These are phyloP conservation scores for Crenuchus spilurus DNA, from an alignment of 2,797 vertebrate species.

Conservation along the genomic window DNA sequence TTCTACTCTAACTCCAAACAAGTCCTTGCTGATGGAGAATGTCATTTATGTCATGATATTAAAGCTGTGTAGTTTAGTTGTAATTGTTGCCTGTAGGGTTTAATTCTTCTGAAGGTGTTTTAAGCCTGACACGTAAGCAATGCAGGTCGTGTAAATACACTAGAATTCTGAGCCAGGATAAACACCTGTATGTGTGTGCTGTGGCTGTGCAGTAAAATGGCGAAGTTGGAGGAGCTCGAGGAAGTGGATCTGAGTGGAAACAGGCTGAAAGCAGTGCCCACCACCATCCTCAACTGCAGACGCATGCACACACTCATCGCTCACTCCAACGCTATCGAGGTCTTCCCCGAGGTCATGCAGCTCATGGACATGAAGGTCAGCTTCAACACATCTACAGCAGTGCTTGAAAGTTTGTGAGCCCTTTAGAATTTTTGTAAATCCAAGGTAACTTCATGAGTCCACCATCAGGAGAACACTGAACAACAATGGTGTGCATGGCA, in stretches of 20 bases:
- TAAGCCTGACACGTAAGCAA: neutral
- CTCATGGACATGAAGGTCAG: constrained; percentile 94
- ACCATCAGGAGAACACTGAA: too few relatives aligned
- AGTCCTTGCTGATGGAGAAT: too few relatives aligned
- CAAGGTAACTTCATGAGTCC: too few relatives aligned
- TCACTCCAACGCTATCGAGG: constrained; percentile 95
- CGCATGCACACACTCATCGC: constrained; percentile 95
- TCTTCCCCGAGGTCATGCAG: constrained; percentile 98
- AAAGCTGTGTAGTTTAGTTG: too few relatives aligned
- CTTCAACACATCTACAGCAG: neutral
- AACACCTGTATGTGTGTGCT: constrained; percentile 4
- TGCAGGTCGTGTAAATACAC: neutral
- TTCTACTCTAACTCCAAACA: too few relatives aligned
- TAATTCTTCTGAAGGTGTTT: too few relatives aligned
- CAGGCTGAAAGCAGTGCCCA: constrained; percentile 94
- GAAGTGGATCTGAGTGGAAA: constrained; percentile 97
- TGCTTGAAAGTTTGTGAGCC: too few relatives aligned
- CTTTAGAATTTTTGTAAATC: too few relatives aligned
- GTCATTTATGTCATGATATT: too few relatives aligned
- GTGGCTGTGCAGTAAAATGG: constrained; percentile 90
- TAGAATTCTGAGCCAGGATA: neutral
- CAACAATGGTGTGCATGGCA: too few relatives aligned
- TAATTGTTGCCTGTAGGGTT: too few relatives aligned
- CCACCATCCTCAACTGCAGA: constrained; percentile 92
- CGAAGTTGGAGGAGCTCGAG: constrained; percentile 95